Percentiles rank a stretch among this genome's conserved stretches.
Conservation (phyloP, 2,113 vertebrate species). For the chimpanzee (Pan troglodytes) region DNA sequence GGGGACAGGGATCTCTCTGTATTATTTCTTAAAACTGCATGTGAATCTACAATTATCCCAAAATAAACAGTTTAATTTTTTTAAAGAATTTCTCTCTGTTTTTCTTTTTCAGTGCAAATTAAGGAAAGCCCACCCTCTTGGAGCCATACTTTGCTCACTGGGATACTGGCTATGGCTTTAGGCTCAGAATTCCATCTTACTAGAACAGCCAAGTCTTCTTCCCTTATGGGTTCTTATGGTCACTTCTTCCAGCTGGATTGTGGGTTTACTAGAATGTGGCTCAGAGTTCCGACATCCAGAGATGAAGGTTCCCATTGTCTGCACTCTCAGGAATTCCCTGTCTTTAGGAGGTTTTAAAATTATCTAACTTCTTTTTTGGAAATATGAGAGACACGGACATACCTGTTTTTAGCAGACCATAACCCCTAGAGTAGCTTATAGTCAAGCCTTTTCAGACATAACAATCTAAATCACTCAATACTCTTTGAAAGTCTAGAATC, state of each 20-base stretch:
- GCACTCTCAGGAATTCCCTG: no score
- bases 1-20: not conserved
- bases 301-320: not conserved
- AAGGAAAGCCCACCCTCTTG: not conserved
- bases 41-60: not conserved
- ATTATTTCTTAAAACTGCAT: not conserved
- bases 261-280: not conserved
- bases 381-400: not conserved
- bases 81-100: not conserved
- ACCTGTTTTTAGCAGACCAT: not conserved
- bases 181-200: not conserved
- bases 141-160: not conserved
- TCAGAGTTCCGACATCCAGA: not conserved
- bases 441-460: not conserved
- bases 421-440: not conserved
- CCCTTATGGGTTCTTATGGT: not conserved
- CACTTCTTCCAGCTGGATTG: not conserved
- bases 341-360: not conserved
- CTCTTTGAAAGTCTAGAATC: not conserved
- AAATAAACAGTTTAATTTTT: not conserved
- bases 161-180: not conserved
- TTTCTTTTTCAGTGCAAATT: not conserved
- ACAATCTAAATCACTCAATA: not conserved
- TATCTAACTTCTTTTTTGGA: not conserved
- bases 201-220: not conserved